A percentile compares a stretch with the other conserved stretches of the same genome.
Evolutionary conservation across 1,140 invertebrate species (phyloP).

Genomic region (Trichonephila clavata): DNA sequence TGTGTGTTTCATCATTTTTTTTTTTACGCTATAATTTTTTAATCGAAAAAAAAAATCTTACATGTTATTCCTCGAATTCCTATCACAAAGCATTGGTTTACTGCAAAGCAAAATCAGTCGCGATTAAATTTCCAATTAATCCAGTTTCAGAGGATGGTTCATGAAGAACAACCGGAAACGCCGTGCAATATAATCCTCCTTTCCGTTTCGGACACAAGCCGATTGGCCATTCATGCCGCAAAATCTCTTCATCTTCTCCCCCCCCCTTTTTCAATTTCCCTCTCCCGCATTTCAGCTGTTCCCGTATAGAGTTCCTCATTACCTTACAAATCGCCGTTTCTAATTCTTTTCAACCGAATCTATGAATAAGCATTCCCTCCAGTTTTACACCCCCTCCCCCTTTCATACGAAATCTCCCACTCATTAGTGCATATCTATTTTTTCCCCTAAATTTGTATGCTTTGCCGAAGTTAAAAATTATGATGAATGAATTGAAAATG

Average conservation of each 20-base stretch:
- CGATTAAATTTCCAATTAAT: conserved; percentile 47
- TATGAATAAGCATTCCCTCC: conserved; percentile 12
- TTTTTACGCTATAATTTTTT: too few species aligned
- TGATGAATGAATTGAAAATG: too few species aligned
- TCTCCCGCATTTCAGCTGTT: conserved; percentile 67
- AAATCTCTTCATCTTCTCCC: conserved; percentile 45
- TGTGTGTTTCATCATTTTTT: too few species aligned
- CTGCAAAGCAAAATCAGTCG: not conserved
- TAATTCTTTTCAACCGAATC: conserved; percentile 43
- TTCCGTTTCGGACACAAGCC: conserved; percentile 62
- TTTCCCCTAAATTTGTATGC: not conserved
- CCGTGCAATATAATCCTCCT: conserved; percentile 61
- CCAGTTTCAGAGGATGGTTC: not conserved
- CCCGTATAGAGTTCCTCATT: conserved; percentile 68
- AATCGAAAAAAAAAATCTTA: not conserved
- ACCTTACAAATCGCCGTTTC: conserved; percentile 59
- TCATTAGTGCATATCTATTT: not conserved
- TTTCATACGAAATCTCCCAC: not conserved
- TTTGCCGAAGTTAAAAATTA: not conserved
- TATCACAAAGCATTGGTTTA: conserved; percentile 22
- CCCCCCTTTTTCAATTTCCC: conserved; percentile 8
- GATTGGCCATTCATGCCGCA: conserved; percentile 72
- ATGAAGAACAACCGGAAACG: conserved; percentile 55
- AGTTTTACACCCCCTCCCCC: not conserved
- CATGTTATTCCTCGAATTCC: not conserved